Evolutionary conservation across 1,140 invertebrate genomes (phyloP).

Genomic region (Drosophila prosaltans): DNA sequence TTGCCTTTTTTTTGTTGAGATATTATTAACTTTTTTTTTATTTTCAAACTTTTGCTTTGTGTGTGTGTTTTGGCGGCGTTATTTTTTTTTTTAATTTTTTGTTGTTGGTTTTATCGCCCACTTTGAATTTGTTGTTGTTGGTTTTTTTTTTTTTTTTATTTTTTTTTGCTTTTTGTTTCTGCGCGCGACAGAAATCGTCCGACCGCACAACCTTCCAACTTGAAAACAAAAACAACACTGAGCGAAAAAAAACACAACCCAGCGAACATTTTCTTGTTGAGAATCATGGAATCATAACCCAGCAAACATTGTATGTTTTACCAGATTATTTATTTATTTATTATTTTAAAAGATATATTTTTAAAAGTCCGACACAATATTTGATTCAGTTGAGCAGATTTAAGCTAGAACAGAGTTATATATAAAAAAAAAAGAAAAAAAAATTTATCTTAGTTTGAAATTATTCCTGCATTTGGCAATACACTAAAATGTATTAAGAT

Average conservation of each 20-base stretch:
- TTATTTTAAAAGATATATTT: too few relatives aligned
- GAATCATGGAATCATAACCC: too few relatives aligned
- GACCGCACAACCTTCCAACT: conserved; percentile 3
- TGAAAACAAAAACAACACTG: conserved; percentile 16
- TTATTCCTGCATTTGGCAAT: too few relatives aligned
- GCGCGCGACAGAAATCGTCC: conserved; percentile 20
- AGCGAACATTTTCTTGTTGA: too few relatives aligned
- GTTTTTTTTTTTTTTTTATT: conserved; percentile 15
- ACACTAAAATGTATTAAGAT: too few relatives aligned
- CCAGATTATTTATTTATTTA: too few relatives aligned
- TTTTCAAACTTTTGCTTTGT: conserved; percentile 32
- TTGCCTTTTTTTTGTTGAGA: conserved; percentile 44
- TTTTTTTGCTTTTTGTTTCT: conserved; percentile 28
- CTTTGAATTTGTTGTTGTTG: conserved; percentile 35
- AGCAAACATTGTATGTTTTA: too few relatives aligned
- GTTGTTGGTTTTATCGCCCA: conserved; percentile 39
- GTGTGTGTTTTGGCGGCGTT: conserved; percentile 75
- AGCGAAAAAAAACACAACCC: background rate
- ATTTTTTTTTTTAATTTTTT: conserved; percentile 34
- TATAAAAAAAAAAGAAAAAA: too few relatives aligned
- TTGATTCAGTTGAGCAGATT: too few relatives aligned
- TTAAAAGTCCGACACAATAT: too few relatives aligned
- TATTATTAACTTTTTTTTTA: conserved; percentile 38
- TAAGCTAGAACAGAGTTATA: too few relatives aligned
- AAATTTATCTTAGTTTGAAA: too few relatives aligned